Conservation (phyloP, 2,888 invertebrate genomes). For the Sphaeridia pumilis region DNA sequence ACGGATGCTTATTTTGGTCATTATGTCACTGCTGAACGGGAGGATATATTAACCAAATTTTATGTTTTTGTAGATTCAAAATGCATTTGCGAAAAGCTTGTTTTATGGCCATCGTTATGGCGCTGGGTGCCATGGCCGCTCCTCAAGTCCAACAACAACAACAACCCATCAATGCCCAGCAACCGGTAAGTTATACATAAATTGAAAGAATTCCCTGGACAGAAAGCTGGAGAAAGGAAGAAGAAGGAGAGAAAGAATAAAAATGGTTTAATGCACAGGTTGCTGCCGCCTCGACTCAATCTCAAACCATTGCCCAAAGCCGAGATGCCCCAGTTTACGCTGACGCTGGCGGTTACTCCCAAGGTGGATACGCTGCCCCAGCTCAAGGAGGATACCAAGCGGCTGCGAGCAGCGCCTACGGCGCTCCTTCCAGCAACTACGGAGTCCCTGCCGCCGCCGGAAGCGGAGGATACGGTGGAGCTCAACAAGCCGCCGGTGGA, state of each 20-base stretch:
- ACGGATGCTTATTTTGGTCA: too few relatives aligned
- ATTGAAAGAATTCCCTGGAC: neutral
- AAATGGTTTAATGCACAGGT: too few relatives aligned
- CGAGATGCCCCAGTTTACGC: constrained; percentile 35
- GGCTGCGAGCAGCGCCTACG: constrained; percentile 19
- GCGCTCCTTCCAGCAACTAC: constrained; percentile 23
- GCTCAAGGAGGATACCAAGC: constrained; percentile 20
- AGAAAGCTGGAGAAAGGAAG: neutral
- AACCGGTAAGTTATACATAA: constrained; percentile 8
- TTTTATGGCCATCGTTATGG: constrained; percentile 34
- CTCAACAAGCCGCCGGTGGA: constrained; percentile 14
- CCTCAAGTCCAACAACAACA: constrained; percentile 22
- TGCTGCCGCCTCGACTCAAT: constrained; percentile 24
- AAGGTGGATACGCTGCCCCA: constrained; percentile 20
- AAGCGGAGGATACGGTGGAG: constrained; percentile 17
- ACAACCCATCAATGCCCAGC: constrained; percentile 25
- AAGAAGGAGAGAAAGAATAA: neutral
- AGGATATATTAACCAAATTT: neutral
- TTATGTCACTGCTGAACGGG: too few relatives aligned
- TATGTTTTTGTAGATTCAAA: constrained; percentile 4
- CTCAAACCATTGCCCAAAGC: constrained; percentile 33
- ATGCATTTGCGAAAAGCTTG: constrained; percentile 35
- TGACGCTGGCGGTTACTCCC: constrained; percentile 20
- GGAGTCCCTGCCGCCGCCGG: constrained; percentile 22
- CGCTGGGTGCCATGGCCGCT: constrained; percentile 32